These are phyloP conservation scores for Pantelozetes paolii DNA, from an alignment of 2,888 invertebrate species.

Conservation along the genomic window DNA sequence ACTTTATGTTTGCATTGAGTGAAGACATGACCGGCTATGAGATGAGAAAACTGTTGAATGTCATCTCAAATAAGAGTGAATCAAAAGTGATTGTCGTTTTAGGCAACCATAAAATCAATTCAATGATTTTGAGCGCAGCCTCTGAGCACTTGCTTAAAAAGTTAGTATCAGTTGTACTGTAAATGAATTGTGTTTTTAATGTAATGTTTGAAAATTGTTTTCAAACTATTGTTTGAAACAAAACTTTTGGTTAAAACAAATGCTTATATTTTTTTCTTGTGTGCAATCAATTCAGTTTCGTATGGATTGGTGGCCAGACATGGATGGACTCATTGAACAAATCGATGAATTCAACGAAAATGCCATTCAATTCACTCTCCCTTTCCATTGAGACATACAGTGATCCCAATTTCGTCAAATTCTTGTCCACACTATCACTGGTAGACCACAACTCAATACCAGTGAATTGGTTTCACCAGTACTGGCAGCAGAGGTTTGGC, in stretches of 20 bases:
- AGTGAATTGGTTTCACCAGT: constrained; percentile 53
- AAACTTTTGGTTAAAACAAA: no score
- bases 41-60: neutral
- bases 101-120: constrained; percentile 1
- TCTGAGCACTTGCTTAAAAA: neutral
- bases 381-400: neutral
- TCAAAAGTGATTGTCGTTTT: constrained; percentile 27
- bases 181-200: no score
- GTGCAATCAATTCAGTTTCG: no score
- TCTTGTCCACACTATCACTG: neutral
- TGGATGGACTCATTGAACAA: neutral
- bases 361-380: neutral
- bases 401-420: neutral
- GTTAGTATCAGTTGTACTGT: neutral
- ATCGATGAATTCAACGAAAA: neutral
- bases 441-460: neutral
- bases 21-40: constrained; percentile 32
- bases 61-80: neutral
- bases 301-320: constrained; percentile 39
- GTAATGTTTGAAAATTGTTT: no score
- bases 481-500: constrained; percentile 52
- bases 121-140: neutral
- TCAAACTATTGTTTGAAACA: no score
- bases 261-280: no score
- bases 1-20: constrained; percentile 21